Conservation (phyloP, 2,113 vertebrate species). For the Perognathus longimembris region DNA sequence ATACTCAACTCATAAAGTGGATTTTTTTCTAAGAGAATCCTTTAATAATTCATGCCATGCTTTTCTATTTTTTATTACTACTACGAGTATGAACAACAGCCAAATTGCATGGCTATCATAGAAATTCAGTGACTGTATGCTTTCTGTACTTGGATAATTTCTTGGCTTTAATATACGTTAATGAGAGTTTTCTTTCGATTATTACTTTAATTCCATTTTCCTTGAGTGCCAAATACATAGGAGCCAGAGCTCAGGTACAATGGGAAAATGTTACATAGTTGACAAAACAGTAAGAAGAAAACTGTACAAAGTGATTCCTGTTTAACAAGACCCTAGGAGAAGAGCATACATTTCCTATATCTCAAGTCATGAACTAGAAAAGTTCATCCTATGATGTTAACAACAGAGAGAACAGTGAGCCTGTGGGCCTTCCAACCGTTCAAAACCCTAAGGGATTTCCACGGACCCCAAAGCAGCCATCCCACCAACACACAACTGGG, state of each 20-base stretch:
- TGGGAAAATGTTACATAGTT: not conserved
- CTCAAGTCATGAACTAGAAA: not conserved
- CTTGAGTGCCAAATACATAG: not conserved
- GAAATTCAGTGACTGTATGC: not conserved
- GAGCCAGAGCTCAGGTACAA: not conserved
- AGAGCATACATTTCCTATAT: not conserved
- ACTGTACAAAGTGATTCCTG: not conserved
- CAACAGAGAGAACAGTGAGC: too few relatives aligned
- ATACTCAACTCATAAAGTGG: not conserved
- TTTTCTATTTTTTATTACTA: not conserved
- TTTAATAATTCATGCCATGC: not conserved
- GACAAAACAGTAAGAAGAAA: not conserved
- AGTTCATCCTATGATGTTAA: not conserved
- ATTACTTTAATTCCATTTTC: not conserved
- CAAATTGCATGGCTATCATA: not conserved
- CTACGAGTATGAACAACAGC: not conserved
- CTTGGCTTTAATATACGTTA: not conserved
- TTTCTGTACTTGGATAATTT: not conserved
- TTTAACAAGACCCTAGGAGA: not conserved
- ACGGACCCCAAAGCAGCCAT: not conserved
- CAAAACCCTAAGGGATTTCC: not conserved
- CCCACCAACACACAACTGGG: too few relatives aligned
- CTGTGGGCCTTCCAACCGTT: not conserved
- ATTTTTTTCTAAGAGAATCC: not conserved
- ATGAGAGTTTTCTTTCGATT: not conserved